These are phyloP conservation scores for Atta colombica DNA, from an alignment of 1,140 invertebrate species.

Conservation along the genomic window DNA sequence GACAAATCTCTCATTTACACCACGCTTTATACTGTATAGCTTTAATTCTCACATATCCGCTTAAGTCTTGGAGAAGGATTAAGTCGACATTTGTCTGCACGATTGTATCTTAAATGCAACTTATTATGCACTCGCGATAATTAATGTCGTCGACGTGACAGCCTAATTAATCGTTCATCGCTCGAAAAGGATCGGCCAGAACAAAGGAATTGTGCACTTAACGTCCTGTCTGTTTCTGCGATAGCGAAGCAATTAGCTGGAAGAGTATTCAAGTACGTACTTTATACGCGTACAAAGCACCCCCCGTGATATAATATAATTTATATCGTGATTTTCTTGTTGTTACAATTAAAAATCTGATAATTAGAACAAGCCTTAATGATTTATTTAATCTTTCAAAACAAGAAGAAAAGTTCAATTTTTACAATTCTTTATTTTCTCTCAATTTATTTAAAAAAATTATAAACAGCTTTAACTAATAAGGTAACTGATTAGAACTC, in stretches of 20 bases:
- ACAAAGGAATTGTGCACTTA: slow-evolving; percentile 51
- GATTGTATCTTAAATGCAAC: slow-evolving; percentile 49
- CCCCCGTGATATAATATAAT: slow-evolving; percentile 4
- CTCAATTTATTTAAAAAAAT: neutral
- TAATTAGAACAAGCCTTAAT: neutral
- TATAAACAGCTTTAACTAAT: neutral
- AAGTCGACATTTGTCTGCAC: slow-evolving; percentile 30
- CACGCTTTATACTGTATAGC: neutral
- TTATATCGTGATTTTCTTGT: slow-evolving; percentile 18
- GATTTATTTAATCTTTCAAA: slow-evolving; percentile 9
- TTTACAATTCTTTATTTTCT: neutral
- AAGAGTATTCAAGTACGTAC: neutral
- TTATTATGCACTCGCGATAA: slow-evolving; percentile 55
- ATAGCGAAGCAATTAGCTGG: slow-evolving; percentile 29
- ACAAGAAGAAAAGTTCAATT: neutral
- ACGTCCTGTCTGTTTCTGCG: slow-evolving; percentile 33
- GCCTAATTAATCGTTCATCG: slow-evolving; percentile 58
- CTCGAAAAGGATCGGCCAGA: slow-evolving; percentile 40
- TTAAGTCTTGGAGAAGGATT: slow-evolving; percentile 13
- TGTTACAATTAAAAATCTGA: neutral
- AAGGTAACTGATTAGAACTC: neutral
- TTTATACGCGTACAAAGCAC: slow-evolving; percentile 1
- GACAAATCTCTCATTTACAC: slow-evolving; percentile 21
- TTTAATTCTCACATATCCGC: slow-evolving; percentile 9
- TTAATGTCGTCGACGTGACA: slow-evolving; percentile 53